Percentiles rank a stretch among this genome's conserved stretches.
Evolutionary conservation across 2,797 vertebrate genomes (phyloP).

Genomic region (Siniperca obscura): DNA sequence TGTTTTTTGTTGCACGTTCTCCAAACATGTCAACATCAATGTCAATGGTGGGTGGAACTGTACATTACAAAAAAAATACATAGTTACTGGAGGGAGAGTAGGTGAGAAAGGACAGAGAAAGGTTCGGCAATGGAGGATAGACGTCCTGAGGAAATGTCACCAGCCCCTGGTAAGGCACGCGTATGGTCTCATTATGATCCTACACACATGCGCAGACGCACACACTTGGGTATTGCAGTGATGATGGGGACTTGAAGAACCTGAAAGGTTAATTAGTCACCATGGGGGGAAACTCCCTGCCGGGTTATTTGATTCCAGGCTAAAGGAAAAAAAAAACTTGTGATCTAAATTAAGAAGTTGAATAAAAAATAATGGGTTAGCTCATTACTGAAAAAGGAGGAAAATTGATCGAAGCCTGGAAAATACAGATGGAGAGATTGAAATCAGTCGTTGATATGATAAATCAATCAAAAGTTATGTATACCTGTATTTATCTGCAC

Average conservation of each 20-base stretch:
- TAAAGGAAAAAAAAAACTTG: constrained; percentile 59
- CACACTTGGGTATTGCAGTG: constrained; percentile 15
- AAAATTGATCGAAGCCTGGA: background rate
- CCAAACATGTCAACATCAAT: background rate
- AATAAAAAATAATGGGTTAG: constrained; percentile 43
- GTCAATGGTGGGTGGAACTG: background rate
- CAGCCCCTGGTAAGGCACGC: constrained; percentile 11
- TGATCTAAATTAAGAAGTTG: constrained; percentile 65
- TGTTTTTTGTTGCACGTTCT: background rate
- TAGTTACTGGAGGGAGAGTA: background rate
- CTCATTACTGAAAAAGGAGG: constrained; percentile 40
- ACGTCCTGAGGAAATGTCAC: constrained; percentile 65
- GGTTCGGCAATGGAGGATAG: background rate
- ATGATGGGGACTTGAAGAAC: constrained; percentile 50
- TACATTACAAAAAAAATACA: background rate
- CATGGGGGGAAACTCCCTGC: constrained; percentile 60
- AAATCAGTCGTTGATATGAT: background rate
- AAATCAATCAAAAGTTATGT: constrained; percentile 12
- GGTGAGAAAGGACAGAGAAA: background rate
- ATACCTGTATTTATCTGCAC: constrained; percentile 17
- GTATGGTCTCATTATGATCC: constrained; percentile 20
- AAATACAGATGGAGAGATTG: background rate
- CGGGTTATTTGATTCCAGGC: constrained; percentile 52
- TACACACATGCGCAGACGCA: constrained; percentile 24
- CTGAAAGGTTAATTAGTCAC: constrained; percentile 80